These are phyloP conservation scores for Poeciliopsis retropinna DNA, from an alignment of 2,113 vertebrate genomes.

Conservation along the genomic window DNA sequence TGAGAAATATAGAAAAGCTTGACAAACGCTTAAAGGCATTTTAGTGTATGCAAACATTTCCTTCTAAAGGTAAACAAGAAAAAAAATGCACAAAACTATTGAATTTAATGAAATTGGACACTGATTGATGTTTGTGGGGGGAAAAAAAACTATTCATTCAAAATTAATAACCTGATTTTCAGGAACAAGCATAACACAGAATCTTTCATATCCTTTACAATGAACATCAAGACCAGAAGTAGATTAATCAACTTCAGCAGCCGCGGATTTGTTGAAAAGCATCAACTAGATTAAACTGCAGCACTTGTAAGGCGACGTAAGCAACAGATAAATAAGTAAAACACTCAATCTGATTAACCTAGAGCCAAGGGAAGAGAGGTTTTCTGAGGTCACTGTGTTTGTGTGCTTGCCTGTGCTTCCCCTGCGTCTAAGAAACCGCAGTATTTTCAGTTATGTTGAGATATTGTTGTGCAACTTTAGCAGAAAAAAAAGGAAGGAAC, in stretches of 20 bases:
- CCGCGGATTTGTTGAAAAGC: background rate
- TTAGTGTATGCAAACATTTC: no score
- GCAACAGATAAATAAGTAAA: background rate
- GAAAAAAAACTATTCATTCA: no score
- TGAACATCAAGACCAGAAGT: no score
- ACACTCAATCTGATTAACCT: constrained; percentile 18
- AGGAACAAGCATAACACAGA: no score
- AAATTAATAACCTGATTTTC: no score
- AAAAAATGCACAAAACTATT: no score
- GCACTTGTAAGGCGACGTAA: background rate
- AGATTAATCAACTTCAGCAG: background rate
- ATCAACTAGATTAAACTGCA: background rate
- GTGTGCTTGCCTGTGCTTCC: constrained; percentile 16
- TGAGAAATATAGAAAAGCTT: no score
- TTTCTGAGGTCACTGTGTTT: background rate
- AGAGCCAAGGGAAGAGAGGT: constrained; percentile 8
- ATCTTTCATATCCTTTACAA: no score
- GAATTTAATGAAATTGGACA: no score
- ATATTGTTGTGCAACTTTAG: constrained; percentile 60
- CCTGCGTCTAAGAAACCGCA: constrained; percentile 40
- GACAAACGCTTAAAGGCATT: no score
- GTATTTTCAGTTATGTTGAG: constrained; percentile 45
- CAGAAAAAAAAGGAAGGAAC: constrained; percentile 56
- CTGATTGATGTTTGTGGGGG: no score
- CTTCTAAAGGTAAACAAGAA: no score